Percentiles rank a stretch among this genome's conserved stretches.
These are phyloP conservation scores for Aphodius granarius DNA, from an alignment of 2,888 invertebrate genomes.

Conservation along the genomic window DNA sequence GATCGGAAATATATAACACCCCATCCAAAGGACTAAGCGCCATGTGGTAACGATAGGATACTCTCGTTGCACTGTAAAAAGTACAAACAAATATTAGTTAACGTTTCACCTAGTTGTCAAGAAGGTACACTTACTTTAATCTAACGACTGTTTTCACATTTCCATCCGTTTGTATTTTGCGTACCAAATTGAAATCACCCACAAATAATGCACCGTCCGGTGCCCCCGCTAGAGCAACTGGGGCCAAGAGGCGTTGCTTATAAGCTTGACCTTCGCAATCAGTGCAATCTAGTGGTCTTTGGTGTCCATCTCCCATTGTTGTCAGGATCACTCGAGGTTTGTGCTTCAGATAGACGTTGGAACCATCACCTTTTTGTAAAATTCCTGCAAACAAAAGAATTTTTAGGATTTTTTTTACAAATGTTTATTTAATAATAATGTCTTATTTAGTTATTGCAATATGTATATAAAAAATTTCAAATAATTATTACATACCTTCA, in stretches of 20 bases:
- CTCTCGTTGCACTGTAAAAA: constrained; percentile 78
- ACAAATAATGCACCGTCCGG: constrained; percentile 94
- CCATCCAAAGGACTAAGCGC: constrained; percentile 93
- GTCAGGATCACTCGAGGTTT: constrained; percentile 90
- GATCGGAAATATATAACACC: constrained; percentile 92
- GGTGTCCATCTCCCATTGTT: constrained; percentile 89
- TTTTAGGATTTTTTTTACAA: neutral
- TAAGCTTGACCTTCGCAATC: constrained; percentile 80
- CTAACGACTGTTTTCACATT: constrained; percentile 78
- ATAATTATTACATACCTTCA: constrained; percentile 73
- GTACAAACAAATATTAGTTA: too few species aligned
- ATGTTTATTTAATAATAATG: constrained; percentile 2
- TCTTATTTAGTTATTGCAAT: neutral
- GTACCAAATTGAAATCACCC: constrained; percentile 92
- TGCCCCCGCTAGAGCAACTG: constrained; percentile 88
- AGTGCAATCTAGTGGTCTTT: constrained; percentile 81
- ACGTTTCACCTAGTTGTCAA: neutral
- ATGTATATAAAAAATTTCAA: neutral
- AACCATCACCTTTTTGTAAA: constrained; percentile 95
- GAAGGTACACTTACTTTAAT: constrained; percentile 67
- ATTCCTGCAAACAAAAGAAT: constrained; percentile 65
- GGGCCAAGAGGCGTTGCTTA: constrained; percentile 83
- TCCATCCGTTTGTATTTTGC: constrained; percentile 85
- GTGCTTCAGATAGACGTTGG: constrained; percentile 91
- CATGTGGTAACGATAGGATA: constrained; percentile 96